These are phyloP conservation scores for Hippocampus barbouri DNA, from an alignment of 2,113 vertebrate genomes.

Conservation along the genomic window DNA sequence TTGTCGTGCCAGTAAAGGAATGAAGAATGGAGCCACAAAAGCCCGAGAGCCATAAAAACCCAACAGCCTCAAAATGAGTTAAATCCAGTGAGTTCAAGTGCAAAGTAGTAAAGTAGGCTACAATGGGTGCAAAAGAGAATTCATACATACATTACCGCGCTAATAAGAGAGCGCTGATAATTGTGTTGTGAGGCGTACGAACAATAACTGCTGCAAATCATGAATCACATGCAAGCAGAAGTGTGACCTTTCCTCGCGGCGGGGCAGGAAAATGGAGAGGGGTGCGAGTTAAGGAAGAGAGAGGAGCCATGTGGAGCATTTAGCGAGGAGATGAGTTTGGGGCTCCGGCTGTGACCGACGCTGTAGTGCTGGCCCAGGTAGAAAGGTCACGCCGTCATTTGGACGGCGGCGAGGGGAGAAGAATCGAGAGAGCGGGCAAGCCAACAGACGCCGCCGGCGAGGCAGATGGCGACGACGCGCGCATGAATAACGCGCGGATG, in stretches of 20 bases:
- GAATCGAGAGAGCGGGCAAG: slow-evolving; percentile 35
- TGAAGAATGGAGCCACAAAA: not conserved
- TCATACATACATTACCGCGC: not conserved
- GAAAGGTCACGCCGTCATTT: slow-evolving; percentile 62
- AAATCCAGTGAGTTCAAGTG: slow-evolving; percentile 2
- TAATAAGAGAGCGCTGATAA: not conserved
- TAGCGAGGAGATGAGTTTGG: slow-evolving; percentile 47
- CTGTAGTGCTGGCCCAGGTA: slow-evolving; percentile 55
- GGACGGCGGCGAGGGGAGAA: slow-evolving; percentile 49
- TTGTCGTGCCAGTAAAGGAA: not conserved
- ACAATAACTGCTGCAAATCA: slow-evolving; percentile 9
- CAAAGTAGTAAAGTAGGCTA: slow-evolving; percentile 8
- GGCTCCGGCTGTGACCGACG: slow-evolving; percentile 53
- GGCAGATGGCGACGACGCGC: slow-evolving; percentile 18
- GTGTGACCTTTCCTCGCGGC: slow-evolving; percentile 38
- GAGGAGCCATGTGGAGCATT: slow-evolving; percentile 42
- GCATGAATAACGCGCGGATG: slow-evolving; percentile 13
- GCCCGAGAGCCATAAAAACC: slow-evolving; percentile 1
- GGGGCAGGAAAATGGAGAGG: slow-evolving; percentile 14
- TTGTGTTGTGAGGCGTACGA: not conserved
- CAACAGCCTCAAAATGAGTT: not conserved
- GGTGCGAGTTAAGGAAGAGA: slow-evolving; percentile 15
- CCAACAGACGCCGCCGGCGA: slow-evolving; percentile 36
- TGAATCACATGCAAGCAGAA: not conserved
- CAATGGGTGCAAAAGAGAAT: not conserved